phyloP scores from a whole-genome alignment of 2,113 vertebrate species.

The Ciconia boyciana region DNA sequence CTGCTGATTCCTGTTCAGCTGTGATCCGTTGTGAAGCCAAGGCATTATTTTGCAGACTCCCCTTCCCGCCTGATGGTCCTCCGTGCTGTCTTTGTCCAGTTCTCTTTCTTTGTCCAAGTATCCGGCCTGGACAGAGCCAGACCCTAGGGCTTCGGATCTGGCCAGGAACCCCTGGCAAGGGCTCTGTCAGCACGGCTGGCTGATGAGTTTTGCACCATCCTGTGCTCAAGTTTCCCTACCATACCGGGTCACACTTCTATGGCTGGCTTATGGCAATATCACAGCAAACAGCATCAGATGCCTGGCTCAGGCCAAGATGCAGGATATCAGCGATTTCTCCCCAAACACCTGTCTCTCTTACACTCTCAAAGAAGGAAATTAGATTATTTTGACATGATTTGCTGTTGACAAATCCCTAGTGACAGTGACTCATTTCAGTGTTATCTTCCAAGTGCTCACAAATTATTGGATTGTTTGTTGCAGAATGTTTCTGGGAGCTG shows the following conservation, averaged over 20 bases:
- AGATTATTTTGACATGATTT: neutral
- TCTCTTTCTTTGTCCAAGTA: neutral
- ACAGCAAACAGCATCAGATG: neutral
- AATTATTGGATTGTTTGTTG: neutral
- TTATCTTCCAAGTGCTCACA: neutral
- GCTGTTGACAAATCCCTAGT: neutral
- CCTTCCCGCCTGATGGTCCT: neutral
- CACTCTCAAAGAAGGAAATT: neutral
- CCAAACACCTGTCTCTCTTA: neutral
- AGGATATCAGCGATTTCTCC: neutral
- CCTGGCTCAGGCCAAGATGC: neutral
- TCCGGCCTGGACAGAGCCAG: neutral
- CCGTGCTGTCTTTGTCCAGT: neutral
- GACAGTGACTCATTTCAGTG: neutral
- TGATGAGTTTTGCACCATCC: neutral
- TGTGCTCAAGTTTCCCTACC: neutral
- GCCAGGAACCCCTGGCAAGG: neutral
- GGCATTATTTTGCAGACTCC: neutral
- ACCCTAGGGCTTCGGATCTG: neutral
- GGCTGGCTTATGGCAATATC: neutral
- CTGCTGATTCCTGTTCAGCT: neutral
- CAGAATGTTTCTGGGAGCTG: neutral
- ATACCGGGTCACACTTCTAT: rapidly evolving
- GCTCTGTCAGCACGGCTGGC: neutral
- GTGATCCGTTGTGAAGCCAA: neutral